Evolutionary conservation across 2,888 invertebrate species (phyloP), one percentile per base, ranked within the genome.

Genomic region (Blastobasis adustella): DNA sequence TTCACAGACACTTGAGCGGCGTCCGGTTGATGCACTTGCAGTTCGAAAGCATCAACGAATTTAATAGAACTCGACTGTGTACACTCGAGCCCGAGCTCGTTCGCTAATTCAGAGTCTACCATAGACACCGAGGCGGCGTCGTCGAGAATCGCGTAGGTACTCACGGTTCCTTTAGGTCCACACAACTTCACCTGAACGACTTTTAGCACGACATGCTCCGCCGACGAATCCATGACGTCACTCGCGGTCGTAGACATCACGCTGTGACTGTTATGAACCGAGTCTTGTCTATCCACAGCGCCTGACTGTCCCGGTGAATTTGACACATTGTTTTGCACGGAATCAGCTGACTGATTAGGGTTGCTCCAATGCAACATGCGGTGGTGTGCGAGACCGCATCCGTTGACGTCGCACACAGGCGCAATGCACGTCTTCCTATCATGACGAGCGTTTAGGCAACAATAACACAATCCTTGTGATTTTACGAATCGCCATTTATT

Each of bases 101-200:
- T 8, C 4, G 47, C 53, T 47, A 57, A 47, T 4, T 46, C 36
- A 37, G 49, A 47, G 44, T 58, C 58, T 5, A 58, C 54, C 49
- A 59, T 50, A 0, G 54, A 57, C 9, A 59, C 45, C 10, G 56
- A 50, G 4, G 57, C 55, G 40, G 50, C 59, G 42, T 57, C 59
- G 41, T 59, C 57, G 46, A 59, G 54, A 37, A 52, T 23, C 5
- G 54, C 56, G 42, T n/a, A n/a, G n/a, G 50, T 51, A 41, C 8
- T 46, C n/a, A 55, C 51, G 2, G 10, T 49, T 50, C 55, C 54
- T 10, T 53, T 55, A 37, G 59, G 57, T 40, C 59, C 55, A 45
- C 53, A 37, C 44, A 59, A 23, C 4, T 48, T 42, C 51, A 56
- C 56, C 48, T 51, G 47, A n/a, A 56, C 37, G 41, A 55, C 54